Percentiles rank a stretch among this genome's conserved stretches.
Conservation (phyloP, 2,797 vertebrate genomes). For the Hemibagrus guttatus region DNA sequence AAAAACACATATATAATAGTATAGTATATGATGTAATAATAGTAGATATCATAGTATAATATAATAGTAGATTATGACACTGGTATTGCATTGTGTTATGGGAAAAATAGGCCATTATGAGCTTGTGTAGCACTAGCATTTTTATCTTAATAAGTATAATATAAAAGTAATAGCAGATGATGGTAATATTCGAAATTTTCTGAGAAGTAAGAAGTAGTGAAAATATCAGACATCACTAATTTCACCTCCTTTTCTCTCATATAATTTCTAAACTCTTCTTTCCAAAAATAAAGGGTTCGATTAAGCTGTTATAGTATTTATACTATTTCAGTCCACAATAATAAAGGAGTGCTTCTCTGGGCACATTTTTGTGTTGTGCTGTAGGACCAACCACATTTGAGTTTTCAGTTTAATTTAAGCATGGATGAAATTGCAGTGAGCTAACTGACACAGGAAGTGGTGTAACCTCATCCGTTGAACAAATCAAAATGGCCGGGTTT, state of each 20-base stretch:
- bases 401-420: slow-evolving; percentile 40
- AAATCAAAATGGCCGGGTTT: slow-evolving; percentile 50
- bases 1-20: no score
- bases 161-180: background rate
- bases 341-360: background rate
- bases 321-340: background rate
- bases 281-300: background rate
- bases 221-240: background rate
- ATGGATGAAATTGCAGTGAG: slow-evolving; percentile 44
- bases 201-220: background rate
- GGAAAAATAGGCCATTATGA: background rate
- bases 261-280: background rate
- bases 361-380: slow-evolving; percentile 2
- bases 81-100: background rate
- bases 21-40: no score
- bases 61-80: background rate
- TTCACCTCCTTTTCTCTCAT: background rate
- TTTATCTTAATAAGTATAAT: background rate
- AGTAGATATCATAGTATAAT: no score
- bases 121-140: background rate
- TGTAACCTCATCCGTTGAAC: slow-evolving; percentile 55
- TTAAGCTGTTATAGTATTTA: background rate
- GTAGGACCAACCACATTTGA: background rate
- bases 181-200: background rate
- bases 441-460: slow-evolving; percentile 61